These are phyloP conservation scores for Propsilocerus akamusi DNA, from an alignment of 1,140 invertebrate species.

Conservation along the genomic window DNA sequence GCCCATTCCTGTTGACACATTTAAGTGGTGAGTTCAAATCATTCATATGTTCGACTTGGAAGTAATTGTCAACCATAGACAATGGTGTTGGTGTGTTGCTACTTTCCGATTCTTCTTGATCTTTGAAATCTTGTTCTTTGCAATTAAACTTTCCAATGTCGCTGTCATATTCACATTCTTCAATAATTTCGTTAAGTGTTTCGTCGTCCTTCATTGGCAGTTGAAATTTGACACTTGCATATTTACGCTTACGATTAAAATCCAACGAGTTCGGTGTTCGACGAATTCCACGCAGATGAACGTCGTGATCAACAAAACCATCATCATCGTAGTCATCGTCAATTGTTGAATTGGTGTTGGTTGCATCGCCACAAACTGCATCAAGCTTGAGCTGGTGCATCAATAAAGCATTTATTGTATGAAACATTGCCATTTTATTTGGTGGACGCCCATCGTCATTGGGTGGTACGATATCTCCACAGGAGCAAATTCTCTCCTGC, in stretches of 20 bases:
- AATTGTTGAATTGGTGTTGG: conserved; percentile 10
- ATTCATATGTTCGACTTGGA: background rate
- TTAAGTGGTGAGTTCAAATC: conserved; percentile 2
- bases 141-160: conserved; percentile 7
- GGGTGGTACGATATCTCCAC: conserved; percentile 43
- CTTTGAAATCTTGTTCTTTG: conserved; percentile 6
- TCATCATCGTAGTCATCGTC: background rate
- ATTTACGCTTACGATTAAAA: conserved; percentile 4
- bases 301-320: background rate
- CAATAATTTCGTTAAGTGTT: conserved; percentile 4
- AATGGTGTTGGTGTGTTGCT: background rate
- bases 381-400: conserved; percentile 10
- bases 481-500: conserved; percentile 56
- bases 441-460: conserved; percentile 11
- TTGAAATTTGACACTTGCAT: background rate
- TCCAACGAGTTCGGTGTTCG: background rate
- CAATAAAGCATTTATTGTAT: conserved; percentile 4
- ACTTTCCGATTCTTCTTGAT: background rate
- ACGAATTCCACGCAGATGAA: background rate
- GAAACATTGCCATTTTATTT: conserved; percentile 5
- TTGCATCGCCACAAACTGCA: background rate
- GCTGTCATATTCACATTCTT: conserved; percentile 7
- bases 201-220: background rate
- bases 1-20: background rate
- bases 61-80: background rate